phyloP scores from a whole-genome alignment of 2,113 vertebrate species.

The Reinhardtius hippoglossoides region DNA sequence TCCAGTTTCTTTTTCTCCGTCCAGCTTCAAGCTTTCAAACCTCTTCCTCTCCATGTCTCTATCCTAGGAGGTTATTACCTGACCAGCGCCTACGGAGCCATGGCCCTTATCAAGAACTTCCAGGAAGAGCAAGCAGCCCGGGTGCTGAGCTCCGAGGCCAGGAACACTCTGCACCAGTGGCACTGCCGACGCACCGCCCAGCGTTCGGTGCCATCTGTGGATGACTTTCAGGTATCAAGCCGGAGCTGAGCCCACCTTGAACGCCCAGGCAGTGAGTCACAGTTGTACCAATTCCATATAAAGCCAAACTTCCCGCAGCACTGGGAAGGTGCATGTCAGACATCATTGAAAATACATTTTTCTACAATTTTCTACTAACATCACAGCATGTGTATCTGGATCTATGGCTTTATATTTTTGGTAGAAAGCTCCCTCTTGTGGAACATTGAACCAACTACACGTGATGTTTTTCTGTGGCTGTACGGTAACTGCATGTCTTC shows the following conservation, averaged over 20 bases:
- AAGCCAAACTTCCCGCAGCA: neutral
- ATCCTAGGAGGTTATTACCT: conserved; percentile 93
- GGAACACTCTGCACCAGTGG: conserved; percentile 95
- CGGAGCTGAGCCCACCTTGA: conserved; percentile 75
- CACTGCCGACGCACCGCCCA: conserved; percentile 92
- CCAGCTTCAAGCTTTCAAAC: neutral
- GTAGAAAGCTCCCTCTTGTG: conserved; percentile 35
- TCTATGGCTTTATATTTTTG: neutral
- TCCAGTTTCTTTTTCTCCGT: conserved; percentile 17
- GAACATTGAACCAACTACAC: conserved; percentile 12
- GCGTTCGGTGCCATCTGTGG: conserved; percentile 89
- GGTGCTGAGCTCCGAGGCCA: conserved; percentile 91
- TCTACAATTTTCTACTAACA: conserved; percentile 14
- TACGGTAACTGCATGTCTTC: neutral
- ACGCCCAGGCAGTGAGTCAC: conserved; percentile 75
- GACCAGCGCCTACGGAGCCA: conserved; percentile 95
- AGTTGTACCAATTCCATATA: conserved; percentile 48
- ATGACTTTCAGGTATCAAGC: conserved; percentile 93
- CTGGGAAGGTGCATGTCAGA: conserved; percentile 49
- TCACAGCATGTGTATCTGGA: conserved; percentile 34
- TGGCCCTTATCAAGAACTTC: conserved; percentile 96
- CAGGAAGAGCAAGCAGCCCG: conserved; percentile 95
- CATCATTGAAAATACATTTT: neutral
- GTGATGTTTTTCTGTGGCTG: neutral
- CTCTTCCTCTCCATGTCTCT: neutral